phyloP scores from a whole-genome alignment of 1,140 invertebrate genomes.

The Drosophila nasuta region DNA sequence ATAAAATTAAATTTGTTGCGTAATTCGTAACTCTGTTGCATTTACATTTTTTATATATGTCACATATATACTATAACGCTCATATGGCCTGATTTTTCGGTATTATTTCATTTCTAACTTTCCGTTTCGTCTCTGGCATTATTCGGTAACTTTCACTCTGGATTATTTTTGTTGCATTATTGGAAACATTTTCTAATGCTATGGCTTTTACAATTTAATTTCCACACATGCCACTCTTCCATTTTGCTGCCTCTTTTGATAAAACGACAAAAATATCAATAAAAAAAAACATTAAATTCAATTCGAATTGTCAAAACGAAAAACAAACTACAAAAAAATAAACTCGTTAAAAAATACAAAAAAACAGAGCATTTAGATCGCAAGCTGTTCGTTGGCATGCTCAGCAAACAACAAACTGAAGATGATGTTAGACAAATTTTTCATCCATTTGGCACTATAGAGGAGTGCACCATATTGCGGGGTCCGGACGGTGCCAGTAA shows the following conservation, averaged over 20 bases:
- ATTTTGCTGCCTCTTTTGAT: conserved; percentile 82
- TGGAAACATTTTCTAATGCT: conserved; percentile 60
- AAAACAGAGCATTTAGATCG: conserved; percentile 89
- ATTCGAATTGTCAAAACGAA: conserved; percentile 10
- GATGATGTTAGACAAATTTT: conserved; percentile 99
- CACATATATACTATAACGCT: conserved; percentile 61
- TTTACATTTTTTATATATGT: conserved; percentile 74
- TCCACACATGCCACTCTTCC: conserved; percentile 77
- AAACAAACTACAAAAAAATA: conserved; percentile 24
- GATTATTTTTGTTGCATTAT: conserved; percentile 46
- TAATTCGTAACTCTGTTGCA: conserved; percentile 79
- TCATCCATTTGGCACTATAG: conserved; percentile 97
- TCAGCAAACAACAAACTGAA: conserved; percentile 99
- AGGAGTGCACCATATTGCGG: conserved; percentile 99
- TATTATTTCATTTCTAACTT: conserved; percentile 49
- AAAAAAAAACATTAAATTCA: conserved; percentile 28
- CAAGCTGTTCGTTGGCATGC: conserved; percentile 99
- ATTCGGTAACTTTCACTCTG: conserved; percentile 36
- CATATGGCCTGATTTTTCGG: conserved; percentile 54
- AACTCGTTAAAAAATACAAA: conserved; percentile 27
- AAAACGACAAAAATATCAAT: conserved; percentile 40
- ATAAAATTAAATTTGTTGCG: conserved; percentile 48
- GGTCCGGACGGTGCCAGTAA: conserved; percentile 98
- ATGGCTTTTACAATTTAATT: conserved; percentile 71
- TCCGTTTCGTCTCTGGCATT: conserved; percentile 24